A percentile compares a stretch with the other conserved stretches of the same genome.
Conservation (phyloP, 2,113 vertebrate species). For the Phoxinus phoxinus region DNA sequence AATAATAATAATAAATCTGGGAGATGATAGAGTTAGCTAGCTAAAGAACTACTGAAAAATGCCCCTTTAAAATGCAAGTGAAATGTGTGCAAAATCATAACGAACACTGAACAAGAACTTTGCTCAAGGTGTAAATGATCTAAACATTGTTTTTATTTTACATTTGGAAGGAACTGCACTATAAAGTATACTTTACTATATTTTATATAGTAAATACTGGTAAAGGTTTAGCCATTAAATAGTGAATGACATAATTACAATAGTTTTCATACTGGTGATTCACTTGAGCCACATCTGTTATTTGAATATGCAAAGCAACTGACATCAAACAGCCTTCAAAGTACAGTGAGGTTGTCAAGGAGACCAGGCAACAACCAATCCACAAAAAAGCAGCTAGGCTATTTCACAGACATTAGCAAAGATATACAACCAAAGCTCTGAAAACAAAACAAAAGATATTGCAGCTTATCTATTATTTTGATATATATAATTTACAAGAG, state of each 20-base stretch:
- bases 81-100: background rate
- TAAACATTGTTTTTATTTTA: background rate
- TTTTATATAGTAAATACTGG: background rate
- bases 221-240: background rate
- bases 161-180: too few species aligned
- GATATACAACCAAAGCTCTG: background rate
- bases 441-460: background rate
- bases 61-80: background rate
- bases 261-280: slow-evolving; percentile 45
- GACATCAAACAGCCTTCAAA: slow-evolving; percentile 24
- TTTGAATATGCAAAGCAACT: slow-evolving; percentile 61
- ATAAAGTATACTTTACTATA: too few species aligned
- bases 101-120: background rate
- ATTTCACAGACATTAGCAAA: background rate
- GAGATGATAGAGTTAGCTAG: background rate
- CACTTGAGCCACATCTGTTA: slow-evolving; percentile 8
- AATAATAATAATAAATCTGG: background rate
- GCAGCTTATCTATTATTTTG: background rate
- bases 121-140: background rate
- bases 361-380: slow-evolving; percentile 44
- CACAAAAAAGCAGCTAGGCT: slow-evolving; percentile 4
- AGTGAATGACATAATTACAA: background rate
- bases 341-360: slow-evolving; percentile 47
- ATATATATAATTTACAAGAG: background rate
- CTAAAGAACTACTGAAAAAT: background rate